phyloP scores from a whole-genome alignment of 2,113 vertebrate species.

The Dunckerocampus dactyliophorus region DNA sequence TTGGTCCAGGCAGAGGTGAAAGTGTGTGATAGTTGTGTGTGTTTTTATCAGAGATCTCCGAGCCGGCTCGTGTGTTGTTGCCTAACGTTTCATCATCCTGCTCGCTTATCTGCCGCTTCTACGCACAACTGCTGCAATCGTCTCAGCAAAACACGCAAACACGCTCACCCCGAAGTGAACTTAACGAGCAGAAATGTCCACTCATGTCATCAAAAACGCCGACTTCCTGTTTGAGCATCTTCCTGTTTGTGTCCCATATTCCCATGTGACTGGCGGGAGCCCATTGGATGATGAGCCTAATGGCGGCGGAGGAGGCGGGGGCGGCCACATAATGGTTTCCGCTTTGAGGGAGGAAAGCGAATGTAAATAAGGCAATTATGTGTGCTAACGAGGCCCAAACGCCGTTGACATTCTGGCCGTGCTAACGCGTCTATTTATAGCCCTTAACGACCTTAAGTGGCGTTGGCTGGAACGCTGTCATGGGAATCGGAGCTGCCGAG shows the following conservation, averaged over 20 bases:
- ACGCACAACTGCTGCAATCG: conserved; percentile 52
- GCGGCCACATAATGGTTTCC: conserved; percentile 70
- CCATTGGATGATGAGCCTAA: conserved; percentile 61
- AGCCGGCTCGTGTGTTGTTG: conserved; percentile 71
- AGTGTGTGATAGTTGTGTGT: neutral
- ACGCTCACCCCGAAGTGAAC: neutral
- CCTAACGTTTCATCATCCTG: conserved; percentile 70
- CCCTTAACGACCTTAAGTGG: conserved; percentile 66
- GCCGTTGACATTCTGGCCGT: conserved; percentile 60
- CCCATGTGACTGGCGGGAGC: conserved; percentile 40
- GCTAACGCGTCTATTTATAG: conserved; percentile 72
- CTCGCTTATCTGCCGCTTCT: conserved; percentile 67
- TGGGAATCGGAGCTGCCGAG: neutral
- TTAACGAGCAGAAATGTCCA: too few relatives aligned
- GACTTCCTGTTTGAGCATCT: conserved; percentile 25
- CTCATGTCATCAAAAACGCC: too few relatives aligned
- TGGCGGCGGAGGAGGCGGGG: conserved; percentile 27
- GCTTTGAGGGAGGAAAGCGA: conserved; percentile 72
- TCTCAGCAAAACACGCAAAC: conserved; percentile 51
- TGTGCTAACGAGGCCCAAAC: conserved; percentile 70
- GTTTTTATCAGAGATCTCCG: conserved; percentile 68
- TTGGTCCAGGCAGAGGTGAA: too few relatives aligned
- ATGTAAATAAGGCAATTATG: conserved; percentile 79
- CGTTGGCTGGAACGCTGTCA: conserved; percentile 11
- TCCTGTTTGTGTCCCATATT: conserved; percentile 17